Base-by-base conservation (phyloP, 2,797 vertebrate species). In the Chaunax sp. region DNA sequence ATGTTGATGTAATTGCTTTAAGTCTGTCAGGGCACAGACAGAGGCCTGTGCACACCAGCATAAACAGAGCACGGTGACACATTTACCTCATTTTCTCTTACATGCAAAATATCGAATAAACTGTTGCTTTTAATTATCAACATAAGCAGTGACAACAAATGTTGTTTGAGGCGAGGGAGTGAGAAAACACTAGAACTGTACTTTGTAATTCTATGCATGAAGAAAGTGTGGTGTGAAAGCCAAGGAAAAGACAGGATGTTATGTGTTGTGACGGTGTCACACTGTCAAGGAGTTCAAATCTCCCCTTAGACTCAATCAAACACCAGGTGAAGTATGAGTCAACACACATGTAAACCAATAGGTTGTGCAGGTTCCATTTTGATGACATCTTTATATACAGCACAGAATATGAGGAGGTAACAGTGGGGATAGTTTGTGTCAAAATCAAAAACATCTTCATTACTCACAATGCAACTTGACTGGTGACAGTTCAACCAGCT, bases 1-100 rank as follows among this genome's bases (percentile, higher is more conserved):
- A 55, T 46, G 79, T 63, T 92, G 89, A 92, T 74, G 72, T 90
- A 75, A 87, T 64, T 64, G 45, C 59, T 56, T 57, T 55, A 77
- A 18, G 63, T 88, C 83, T 78, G 79, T 81, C 70, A 9, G 60
- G 59, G 33, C 54, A 57, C 53, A 79, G 78, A 74, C 16, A 9
- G 33, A 76, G 76, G 80, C 62, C 67, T 87, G 83, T 75, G 75
- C 52, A 58, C 58, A 81, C 62, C 33, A 62, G 76, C 59, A 46
- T 60, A 83, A 88, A 86, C 64, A 81, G 30, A 65, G 46, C 51
- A 57, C 43, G 46, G 60, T 63, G 54, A 65, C 76, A 76, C 49
- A 53, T 55, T 67, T 49, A 41, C 23, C 45, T 59, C 75, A 66
- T 55, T 46, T 63, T 82, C 44, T 54, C 64, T 75, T 26, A 3